Base-by-base conservation (phyloP, 2,888 invertebrate genomes). In the Acanthococcus lagerstroemiae region DNA sequence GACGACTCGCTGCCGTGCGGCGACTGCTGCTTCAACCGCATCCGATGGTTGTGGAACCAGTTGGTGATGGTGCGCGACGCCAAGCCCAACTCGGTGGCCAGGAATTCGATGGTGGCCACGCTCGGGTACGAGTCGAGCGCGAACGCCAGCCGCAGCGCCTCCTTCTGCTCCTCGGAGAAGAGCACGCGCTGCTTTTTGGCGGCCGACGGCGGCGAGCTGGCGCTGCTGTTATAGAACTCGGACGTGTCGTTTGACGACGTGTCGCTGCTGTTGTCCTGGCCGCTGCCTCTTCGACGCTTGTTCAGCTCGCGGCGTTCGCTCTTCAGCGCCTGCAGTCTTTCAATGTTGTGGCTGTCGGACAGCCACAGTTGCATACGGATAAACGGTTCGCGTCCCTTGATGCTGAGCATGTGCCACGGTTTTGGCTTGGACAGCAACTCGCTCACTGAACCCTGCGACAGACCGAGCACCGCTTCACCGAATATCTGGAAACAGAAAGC, bases 1-100 rank as follows among this genome's bases (percentile, higher is more conserved):
- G 68, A 63, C 45, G 70, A 50, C 45, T 63, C 66, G 58, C n/a
- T 68, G 60, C 17, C 70, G 60, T 67, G 90, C 1, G 90, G 89
- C 61, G 86, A 85, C 74, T 90, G 90, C 75, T 92, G 91, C 78
- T 96, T 96, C 75, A 95, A 83, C 69, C 99, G 84, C 94, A 99
- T 99, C 72, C 99, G 86, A 76, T 99, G 96, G 77, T 99, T 99
- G 81, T 99, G 97, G 82, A 99, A 99, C 99, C 99, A 99, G 78
- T 99, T 99, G 68, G 95, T 95, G 73, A 99, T 96, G 65, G 97
- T 97, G 71, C 97, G 83, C 58, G 95, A 88, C 5, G 94, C 91
- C 46, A 99, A 81, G 7, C 87, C 89, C 66, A 99, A 80, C 77
- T 95, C 95, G 27, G 85, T 84, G 27, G 96, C 95, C 67, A 99